Evolutionary conservation across 2,113 vertebrate species (phyloP), one percentile per base, ranked within the genome.

Genomic region (Plestiodon gilberti): DNA sequence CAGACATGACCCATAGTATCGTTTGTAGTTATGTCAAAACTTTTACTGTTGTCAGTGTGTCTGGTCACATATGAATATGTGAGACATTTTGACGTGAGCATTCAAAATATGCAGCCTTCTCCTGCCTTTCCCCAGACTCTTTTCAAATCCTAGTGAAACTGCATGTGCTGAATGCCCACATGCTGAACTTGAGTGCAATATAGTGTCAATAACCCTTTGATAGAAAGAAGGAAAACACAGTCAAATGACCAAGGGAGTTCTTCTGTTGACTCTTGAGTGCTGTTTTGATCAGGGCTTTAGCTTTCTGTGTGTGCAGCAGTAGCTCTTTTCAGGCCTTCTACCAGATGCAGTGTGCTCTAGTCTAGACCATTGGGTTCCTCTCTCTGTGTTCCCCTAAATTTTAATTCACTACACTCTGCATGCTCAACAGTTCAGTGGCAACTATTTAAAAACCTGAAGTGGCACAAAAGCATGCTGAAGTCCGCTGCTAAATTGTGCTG

Each of bases 1-100:
- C 55, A 64, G 89, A 70, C 70, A 20, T 87, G 85, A 86, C 61
- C 82, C 30, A 7, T 78, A 64, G 35, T 86, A 82, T 86, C 75
- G 83, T 77, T 93, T 89, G 75, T 70, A 83, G 28, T 90, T 62
- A 22, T 84, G 82, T 91, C 57, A 87, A 70, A 88, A 48, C 20
- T 81, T 38, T 81, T 25, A 28, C 57, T 86, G 35, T 55, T 69
- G 23, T 57, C 4, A 28, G 30, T 80, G 22, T 15, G 61, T 81
- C n/a, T 74, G 55, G 52, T 69, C 25, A 85, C 3, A 33, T 79
- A 52, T 84, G 38, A 84, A 43, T 40, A 64, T 62, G 43, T 62
- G 43, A 48, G 8, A 48, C 43, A 48, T 48, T 48, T 48, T 48
- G 43, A 48, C 8, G 8, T 48, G 43, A 74, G 38, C 55, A 28